These are phyloP conservation scores for Neogale vison DNA, from an alignment of 2,113 vertebrate genomes.

Conservation along the genomic window DNA sequence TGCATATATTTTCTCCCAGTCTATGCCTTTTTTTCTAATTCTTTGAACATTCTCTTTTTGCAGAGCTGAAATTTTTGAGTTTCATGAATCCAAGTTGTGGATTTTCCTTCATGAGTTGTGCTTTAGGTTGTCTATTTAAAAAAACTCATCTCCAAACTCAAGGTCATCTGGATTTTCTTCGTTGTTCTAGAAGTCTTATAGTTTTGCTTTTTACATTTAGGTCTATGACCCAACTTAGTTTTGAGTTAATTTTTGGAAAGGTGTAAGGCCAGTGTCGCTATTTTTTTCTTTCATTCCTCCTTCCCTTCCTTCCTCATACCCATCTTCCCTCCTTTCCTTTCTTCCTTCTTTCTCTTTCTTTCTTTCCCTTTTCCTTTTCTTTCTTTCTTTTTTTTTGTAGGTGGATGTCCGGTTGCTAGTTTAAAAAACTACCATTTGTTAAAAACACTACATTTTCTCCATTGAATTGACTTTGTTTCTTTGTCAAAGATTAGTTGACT, in stretches of 20 bases:
- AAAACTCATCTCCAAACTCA: neutral
- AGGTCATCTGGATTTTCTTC: neutral
- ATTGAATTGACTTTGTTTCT: neutral
- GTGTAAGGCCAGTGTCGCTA: neutral
- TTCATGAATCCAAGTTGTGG: neutral
- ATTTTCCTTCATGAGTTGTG: neutral
- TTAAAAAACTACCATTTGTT: neutral
- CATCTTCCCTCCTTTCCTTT: neutral
- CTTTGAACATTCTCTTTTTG: neutral
- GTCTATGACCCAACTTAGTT: neutral
- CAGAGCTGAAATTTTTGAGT: neutral
- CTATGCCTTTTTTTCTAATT: neutral
- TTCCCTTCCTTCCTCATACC: neutral
- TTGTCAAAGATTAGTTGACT: neutral
- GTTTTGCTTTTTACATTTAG: constrained; percentile 12
- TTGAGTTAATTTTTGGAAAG: constrained; percentile 25
- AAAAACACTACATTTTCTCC: neutral
- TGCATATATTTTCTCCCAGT: neutral
- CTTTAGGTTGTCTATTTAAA: constrained; percentile 17
- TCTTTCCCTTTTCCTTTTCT: neutral
- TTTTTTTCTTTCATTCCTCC: neutral
- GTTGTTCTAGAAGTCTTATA: neutral
- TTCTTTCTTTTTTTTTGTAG: no score
- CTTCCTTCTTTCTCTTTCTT: neutral
- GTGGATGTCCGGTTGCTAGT: neutral